These are phyloP conservation scores for Cossypha heuglini DNA, from an alignment of 2,797 vertebrate genomes.

Conservation along the genomic window DNA sequence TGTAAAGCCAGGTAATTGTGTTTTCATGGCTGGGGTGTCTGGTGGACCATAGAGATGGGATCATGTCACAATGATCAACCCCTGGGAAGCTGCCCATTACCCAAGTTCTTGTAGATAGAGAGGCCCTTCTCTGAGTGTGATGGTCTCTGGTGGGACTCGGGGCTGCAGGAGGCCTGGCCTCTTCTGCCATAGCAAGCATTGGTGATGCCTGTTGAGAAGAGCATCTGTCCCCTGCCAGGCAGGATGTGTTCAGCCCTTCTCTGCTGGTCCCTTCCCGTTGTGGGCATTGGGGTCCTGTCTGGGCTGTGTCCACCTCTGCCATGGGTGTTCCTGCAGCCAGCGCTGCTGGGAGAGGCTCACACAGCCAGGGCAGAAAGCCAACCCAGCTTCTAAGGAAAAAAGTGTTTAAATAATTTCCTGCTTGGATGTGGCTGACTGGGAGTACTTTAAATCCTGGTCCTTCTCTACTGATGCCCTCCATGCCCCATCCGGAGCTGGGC, in stretches of 20 bases:
- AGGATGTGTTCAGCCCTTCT: neutral
- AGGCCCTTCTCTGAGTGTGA: neutral
- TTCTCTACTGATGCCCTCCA: neutral
- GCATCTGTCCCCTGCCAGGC: neutral
- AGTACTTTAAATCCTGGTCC: neutral
- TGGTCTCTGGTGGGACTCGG: neutral
- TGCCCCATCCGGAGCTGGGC: neutral
- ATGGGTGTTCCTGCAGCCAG: fast-evolving
- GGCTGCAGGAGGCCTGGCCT: neutral
- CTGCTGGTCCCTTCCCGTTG: neutral
- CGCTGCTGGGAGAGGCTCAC: fast-evolving
- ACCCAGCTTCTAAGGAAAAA: neutral
- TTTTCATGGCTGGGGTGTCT: neutral
- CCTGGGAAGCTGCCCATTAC: neutral
- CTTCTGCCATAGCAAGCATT: neutral
- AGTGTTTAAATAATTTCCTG: neutral
- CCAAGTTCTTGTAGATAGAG: neutral
- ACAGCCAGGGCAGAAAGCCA: neutral
- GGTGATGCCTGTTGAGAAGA: neutral
- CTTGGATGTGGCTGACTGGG: neutral
- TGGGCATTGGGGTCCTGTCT: neutral
- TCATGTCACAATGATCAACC: neutral
- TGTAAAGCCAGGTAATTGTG: neutral
- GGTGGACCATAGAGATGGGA: neutral
- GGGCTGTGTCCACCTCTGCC: fast-evolving